A percentile compares a stretch with the other conserved stretches of the same genome.
Conservation (phyloP, 2,888 invertebrate species). For the Baronia brevicornis region DNA sequence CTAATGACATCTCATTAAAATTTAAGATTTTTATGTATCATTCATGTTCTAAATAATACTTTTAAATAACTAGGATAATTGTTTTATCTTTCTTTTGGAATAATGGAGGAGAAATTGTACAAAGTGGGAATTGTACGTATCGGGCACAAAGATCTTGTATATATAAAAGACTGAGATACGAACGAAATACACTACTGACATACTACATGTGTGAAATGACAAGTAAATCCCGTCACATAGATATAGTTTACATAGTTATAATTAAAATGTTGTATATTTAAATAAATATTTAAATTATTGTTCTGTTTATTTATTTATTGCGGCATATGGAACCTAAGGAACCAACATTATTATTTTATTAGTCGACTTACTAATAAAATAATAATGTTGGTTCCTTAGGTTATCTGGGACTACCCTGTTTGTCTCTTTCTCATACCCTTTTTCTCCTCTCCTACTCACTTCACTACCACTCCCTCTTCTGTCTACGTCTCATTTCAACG, state of each 20-base stretch:
- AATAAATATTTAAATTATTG: constrained; percentile 57
- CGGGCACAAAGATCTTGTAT: too few species aligned
- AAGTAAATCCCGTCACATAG: constrained; percentile 63
- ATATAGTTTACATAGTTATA: constrained; percentile 58
- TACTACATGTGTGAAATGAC: constrained; percentile 14
- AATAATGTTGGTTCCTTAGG: neutral
- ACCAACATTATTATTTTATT: neutral
- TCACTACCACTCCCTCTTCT: too few species aligned
- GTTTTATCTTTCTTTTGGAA: too few species aligned
- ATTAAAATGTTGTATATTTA: constrained; percentile 71
- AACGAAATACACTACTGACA: constrained; percentile 9
- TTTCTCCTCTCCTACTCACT: too few species aligned
- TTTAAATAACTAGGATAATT: too few species aligned
- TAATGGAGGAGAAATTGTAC: too few species aligned
- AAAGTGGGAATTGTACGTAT: too few species aligned
- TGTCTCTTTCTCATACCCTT: constrained; percentile 10
- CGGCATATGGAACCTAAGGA: neutral
- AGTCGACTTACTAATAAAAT: constrained; percentile 2
- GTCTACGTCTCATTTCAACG: too few species aligned
- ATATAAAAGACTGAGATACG: constrained; percentile 30
- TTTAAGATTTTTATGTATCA: too few species aligned
- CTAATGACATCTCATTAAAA: too few species aligned
- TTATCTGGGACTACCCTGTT: neutral
- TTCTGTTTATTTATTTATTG: constrained; percentile 17
- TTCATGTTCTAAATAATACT: too few species aligned